Conservation (phyloP, 2,888 invertebrate genomes). For the Hedya salicella region DNA sequence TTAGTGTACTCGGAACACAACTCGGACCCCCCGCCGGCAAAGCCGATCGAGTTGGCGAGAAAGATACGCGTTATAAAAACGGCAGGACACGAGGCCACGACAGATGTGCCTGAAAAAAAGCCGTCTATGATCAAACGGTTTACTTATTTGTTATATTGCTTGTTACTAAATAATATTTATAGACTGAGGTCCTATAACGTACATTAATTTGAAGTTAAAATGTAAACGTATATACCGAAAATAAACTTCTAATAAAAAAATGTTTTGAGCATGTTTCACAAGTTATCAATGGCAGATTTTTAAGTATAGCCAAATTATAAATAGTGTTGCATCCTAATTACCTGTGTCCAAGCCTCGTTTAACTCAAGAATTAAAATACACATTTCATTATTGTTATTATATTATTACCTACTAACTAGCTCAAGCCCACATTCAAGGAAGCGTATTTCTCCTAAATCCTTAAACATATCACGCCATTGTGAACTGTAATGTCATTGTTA, state of each 20-base stretch:
- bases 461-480: conserved; percentile 38
- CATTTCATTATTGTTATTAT: too few relatives aligned
- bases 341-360: too few relatives aligned
- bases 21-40: conserved; percentile 76
- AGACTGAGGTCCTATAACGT: neutral
- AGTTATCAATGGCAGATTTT: too few relatives aligned
- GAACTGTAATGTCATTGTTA: conserved; percentile 36
- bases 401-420: neutral
- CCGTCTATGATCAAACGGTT: conserved; percentile 62
- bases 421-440: conserved; percentile 7
- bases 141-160: conserved; percentile 65
- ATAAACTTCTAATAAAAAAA: neutral
- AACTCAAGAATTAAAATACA: too few relatives aligned
- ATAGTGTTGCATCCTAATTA: too few relatives aligned
- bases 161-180: conserved; percentile 30
- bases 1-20: conserved; percentile 62
- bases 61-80: conserved; percentile 62
- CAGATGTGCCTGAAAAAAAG: conserved; percentile 73
- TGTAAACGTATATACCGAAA: neutral
- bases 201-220: neutral
- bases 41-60: conserved; percentile 74
- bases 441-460: conserved; percentile 37
- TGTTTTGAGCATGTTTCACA: too few relatives aligned
- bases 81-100: conserved; percentile 74
- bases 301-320: too few relatives aligned